Conservation (phyloP, 2,113 vertebrate species). For the Lepus europaeus region DNA sequence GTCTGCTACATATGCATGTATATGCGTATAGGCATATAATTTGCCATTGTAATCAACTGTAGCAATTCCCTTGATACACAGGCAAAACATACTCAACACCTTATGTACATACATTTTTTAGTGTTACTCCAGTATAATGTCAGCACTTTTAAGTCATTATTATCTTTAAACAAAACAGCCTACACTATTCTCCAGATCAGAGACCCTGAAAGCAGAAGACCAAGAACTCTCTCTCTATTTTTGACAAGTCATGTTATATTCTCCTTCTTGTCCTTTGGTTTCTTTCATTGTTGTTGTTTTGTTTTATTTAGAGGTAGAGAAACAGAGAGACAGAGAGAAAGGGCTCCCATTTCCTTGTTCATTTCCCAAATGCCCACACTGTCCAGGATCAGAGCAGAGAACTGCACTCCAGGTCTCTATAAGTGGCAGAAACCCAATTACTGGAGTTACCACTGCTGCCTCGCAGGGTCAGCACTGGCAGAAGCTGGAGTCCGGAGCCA, state of each 20-base stretch:
- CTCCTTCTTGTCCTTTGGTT: not conserved
- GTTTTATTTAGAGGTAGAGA: too few relatives aligned
- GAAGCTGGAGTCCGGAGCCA: too few relatives aligned
- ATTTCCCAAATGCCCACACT: too few relatives aligned
- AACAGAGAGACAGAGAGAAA: too few relatives aligned
- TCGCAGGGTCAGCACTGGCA: too few relatives aligned
- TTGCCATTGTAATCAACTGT: conserved; percentile 6
- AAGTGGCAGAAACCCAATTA: too few relatives aligned
- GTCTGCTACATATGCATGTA: too few relatives aligned
- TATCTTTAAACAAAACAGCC: conserved; percentile 4
- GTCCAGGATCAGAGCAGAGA: too few relatives aligned
- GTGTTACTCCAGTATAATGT: not conserved
- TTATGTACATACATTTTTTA: not conserved
- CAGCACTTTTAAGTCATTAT: conserved; percentile 18
- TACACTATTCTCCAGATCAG: not conserved
- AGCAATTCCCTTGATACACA: conserved; percentile 9
- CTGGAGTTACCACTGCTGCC: too few relatives aligned
- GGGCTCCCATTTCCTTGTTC: too few relatives aligned
- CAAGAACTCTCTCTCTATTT: not conserved
- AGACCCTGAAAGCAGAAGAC: conserved; percentile 26
- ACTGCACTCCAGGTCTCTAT: too few relatives aligned
- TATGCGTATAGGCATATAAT: not conserved
- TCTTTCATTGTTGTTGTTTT: too few relatives aligned
- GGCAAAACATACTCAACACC: not conserved
- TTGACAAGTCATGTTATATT: not conserved